Base-by-base conservation (phyloP, 2,888 invertebrate species). In the Platycheirus rosarum region DNA sequence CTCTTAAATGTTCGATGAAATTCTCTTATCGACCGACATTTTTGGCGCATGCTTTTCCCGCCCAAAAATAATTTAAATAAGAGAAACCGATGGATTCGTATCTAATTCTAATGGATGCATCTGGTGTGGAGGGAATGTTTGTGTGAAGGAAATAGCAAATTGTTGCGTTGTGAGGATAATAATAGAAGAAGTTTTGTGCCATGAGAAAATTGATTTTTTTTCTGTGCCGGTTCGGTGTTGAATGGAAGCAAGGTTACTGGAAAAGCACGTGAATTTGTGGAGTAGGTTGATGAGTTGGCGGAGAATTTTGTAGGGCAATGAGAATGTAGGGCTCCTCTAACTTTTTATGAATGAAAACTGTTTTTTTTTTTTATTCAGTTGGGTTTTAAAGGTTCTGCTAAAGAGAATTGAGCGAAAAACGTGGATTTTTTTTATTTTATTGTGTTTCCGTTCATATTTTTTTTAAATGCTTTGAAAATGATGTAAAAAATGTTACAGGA, bases 391-490 rank as follows among this genome's bases (percentile, higher is more conserved):
- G 37, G 23, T 40, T 62, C 13, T 49, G 20, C 42, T 57, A 11
- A 63, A 74, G 74, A 69, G 63, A 65, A 79, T 55, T 65, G 42
- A 70, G 79, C 79, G 75, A 75, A 80, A 79, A 53, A 18, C 23
- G 2, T 20, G 6, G 55, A 14, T 11, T 29, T 40, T 11, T 14
- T 60, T 16, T 29, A 13, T 35, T n/a, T 35, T 35, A 35, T 35
- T 2, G 2, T 3, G 35, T 11, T 35, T 35, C 35, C 9, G 35
- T 11, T 8, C 35, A 13, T 2, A 13, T n/a, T 2, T 13, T 40
- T 35, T 35, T 8, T 35, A 0, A n/a, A 8, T 13, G n/a, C 7
- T 32, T 32, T 32, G 29, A 32, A 8, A 8, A 8, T 1, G 7
- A 32, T 32, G 4, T 8, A 7, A 2, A 23, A 6, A 23, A 6